Conservation (phyloP, 2,797 vertebrate species). For the Enteromius trimaculatus region DNA sequence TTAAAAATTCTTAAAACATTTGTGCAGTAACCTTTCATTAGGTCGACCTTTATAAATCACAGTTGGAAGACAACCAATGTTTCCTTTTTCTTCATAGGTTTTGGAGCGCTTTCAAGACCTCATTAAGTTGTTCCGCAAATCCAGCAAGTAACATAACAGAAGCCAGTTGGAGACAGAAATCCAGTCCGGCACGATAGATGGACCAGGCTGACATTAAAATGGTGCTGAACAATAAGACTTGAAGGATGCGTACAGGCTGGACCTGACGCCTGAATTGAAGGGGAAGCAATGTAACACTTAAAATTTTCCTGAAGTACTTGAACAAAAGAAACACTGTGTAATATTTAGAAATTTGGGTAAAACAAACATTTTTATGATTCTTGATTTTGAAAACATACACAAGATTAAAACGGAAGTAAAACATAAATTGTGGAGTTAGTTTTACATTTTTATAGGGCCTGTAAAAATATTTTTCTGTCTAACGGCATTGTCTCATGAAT, state of each 20-base stretch:
- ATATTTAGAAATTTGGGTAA: background rate
- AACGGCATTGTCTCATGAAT: background rate
- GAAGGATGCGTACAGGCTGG: conserved; percentile 3
- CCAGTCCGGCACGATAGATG: conserved; percentile 76
- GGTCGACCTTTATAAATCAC: background rate
- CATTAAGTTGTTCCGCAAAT: conserved; percentile 84
- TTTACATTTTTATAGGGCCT: background rate
- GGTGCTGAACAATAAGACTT: background rate
- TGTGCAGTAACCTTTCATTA: background rate
- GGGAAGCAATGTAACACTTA: background rate
- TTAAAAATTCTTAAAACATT: too few relatives aligned
- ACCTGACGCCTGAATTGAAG: conserved; percentile 4
- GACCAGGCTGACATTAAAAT: conserved; percentile 66
- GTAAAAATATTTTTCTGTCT: background rate
- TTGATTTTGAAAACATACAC: background rate
- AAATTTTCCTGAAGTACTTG: conserved; percentile 1
- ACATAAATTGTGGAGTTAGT: background rate
- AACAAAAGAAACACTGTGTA: conserved; percentile 1
- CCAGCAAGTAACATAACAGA: conserved; percentile 77
- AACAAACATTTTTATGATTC: background rate
- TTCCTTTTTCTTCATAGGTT: conserved; percentile 75
- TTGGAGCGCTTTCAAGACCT: conserved; percentile 86
- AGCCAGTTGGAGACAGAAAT: conserved; percentile 73
- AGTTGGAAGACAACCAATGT: background rate
- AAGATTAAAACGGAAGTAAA: background rate